phyloP scores from a whole-genome alignment of 2,113 vertebrate genomes.

The Podiceps cristatus region DNA sequence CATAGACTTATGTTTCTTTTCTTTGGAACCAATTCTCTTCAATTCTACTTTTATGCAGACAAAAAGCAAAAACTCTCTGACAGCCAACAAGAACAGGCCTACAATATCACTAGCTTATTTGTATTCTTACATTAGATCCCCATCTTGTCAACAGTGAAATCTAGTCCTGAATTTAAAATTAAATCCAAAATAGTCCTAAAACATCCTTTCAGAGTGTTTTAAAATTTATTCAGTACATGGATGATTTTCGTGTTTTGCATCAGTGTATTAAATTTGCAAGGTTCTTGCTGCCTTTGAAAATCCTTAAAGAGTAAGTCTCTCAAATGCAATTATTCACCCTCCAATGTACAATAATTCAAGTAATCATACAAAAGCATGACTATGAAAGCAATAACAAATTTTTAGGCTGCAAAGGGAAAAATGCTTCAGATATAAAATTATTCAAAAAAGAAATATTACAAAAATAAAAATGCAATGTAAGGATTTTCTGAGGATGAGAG shows the following conservation, averaged over 20 bases:
- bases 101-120: not conserved
- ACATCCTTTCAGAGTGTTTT: not conserved
- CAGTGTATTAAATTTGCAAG: not conserved
- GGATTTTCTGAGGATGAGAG: not conserved
- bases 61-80: not conserved
- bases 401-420: not conserved
- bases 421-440: not conserved
- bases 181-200: not conserved
- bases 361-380: not conserved
- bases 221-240: not conserved
- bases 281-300: not conserved
- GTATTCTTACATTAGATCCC: not conserved
- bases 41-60: not conserved
- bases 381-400: not conserved
- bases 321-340: not conserved
- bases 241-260: not conserved
- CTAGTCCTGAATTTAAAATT: not conserved
- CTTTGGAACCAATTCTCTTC: not conserved
- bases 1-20: not conserved
- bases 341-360: not conserved
- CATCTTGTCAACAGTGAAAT: not conserved
- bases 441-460: not conserved
- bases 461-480: not conserved
- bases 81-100: fast-evolving
- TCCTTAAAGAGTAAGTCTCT: not conserved